These are phyloP conservation scores for Ennomos erosarius DNA, from an alignment of 2,888 invertebrate species.

Conservation along the genomic window DNA sequence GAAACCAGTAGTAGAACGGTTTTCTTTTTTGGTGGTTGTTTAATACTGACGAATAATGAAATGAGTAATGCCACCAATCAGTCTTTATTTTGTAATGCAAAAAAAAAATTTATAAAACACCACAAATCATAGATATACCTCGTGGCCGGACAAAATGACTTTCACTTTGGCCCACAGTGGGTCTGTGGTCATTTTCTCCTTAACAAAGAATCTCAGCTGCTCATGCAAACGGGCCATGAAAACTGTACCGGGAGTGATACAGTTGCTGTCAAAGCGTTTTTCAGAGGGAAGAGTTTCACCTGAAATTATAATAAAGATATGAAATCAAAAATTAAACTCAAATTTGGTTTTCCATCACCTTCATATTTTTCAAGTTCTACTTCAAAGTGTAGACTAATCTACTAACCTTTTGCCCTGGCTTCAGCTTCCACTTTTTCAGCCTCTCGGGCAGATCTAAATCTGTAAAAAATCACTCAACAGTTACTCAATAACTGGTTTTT, in stretches of 20 bases:
- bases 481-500: too few species aligned
- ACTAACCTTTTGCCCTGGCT: constrained; percentile 88
- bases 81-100: too few species aligned
- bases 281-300: constrained; percentile 91
- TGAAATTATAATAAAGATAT: constrained; percentile 34
- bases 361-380: too few species aligned
- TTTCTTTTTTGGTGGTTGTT: too few species aligned
- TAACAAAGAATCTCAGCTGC: constrained; percentile 94
- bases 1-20: too few species aligned
- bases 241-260: constrained; percentile 97
- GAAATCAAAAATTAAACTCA: background rate
- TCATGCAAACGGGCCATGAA: constrained; percentile 97
- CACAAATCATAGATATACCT: constrained; percentile 81
- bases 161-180: constrained; percentile 94
- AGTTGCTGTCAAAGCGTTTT: constrained; percentile 97
- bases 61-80: too few species aligned
- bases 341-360: too few species aligned
- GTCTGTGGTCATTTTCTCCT: constrained; percentile 93
- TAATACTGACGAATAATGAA: too few species aligned
- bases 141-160: constrained; percentile 96
- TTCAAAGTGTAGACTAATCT: too few species aligned
- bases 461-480: constrained; percentile 48
- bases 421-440: constrained; percentile 91
- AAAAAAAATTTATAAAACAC: too few species aligned
- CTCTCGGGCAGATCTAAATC: constrained; percentile 95